These are phyloP conservation scores for Pseudomyrmex sp. DNA, from an alignment of 1,140 invertebrate species.

Conservation along the genomic window DNA sequence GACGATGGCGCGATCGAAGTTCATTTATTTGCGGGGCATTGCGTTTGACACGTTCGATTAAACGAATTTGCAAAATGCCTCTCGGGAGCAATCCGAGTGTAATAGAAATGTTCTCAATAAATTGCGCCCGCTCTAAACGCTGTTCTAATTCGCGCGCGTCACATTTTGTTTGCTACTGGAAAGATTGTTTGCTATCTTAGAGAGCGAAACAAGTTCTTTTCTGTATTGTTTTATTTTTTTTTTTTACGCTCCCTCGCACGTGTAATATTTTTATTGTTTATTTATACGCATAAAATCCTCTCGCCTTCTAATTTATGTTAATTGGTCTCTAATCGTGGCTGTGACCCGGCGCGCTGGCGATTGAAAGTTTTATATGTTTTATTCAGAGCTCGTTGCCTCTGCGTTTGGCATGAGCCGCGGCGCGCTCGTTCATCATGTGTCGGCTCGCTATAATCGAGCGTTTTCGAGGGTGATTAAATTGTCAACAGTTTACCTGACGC, in stretches of 20 bases:
- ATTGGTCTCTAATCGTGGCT: constrained; percentile 42
- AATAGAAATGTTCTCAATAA: constrained; percentile 68
- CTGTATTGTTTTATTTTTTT: no score
- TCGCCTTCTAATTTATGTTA: constrained; percentile 40
- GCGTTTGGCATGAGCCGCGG: constrained; percentile 25
- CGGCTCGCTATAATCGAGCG: constrained; percentile 65
- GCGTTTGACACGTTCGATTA: constrained; percentile 64
- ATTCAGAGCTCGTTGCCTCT: constrained; percentile 53
- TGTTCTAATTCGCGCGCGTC: neutral
- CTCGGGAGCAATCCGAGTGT: constrained; percentile 64
- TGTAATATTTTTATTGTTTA: neutral
- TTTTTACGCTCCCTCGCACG: no score
- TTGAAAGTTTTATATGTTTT: constrained; percentile 68
- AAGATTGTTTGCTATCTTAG: no score
- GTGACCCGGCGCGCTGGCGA: constrained; percentile 26
- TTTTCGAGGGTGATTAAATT: constrained; percentile 70
- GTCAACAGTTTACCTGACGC: constrained; percentile 62
- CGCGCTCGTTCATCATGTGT: constrained; percentile 65
- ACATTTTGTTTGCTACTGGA: neutral
- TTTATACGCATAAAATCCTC: neutral
- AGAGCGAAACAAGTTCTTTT: no score
- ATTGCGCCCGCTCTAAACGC: constrained; percentile 13
- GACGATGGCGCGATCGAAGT: constrained; percentile 47
- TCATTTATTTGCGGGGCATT: constrained; percentile 63
- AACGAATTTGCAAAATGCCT: constrained; percentile 66